Conservation (phyloP, 2,888 invertebrate genomes). For the Entomobrya proxima region DNA sequence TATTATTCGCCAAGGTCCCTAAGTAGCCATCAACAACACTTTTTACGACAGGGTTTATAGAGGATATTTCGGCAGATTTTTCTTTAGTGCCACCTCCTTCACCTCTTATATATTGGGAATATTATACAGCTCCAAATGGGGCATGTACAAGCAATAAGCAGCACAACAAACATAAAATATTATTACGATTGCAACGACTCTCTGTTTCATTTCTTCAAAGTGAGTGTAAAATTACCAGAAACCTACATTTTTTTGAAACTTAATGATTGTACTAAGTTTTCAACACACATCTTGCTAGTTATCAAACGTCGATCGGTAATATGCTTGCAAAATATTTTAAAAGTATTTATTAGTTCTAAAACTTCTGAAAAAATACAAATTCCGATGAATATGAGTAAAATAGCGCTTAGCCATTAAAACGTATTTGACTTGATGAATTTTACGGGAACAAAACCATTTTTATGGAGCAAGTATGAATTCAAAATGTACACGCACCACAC, state of each 20-base stretch:
- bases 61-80: conserved; percentile 64
- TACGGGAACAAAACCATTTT: neutral
- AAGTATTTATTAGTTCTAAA: neutral
- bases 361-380: neutral
- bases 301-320: neutral
- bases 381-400: neutral
- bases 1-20: conserved; percentile 56
- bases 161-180: conserved; percentile 17
- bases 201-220: neutral
- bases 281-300: neutral
- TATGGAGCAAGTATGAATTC: neutral
- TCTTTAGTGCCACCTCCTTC: conserved; percentile 44
- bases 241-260: neutral
- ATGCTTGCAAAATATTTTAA: neutral
- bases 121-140: conserved; percentile 9
- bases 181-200: neutral
- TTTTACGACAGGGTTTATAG: conserved; percentile 67
- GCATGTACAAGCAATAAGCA: neutral
- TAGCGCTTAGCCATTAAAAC: too few species aligned
- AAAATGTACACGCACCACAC: neutral
- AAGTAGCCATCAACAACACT: conserved; percentile 68
- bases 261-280: neutral
- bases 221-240: neutral
- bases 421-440: neutral
- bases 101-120: conserved; percentile 34